Base-by-base conservation (phyloP, 2,888 invertebrate species). In the Hydraecia micacea region DNA sequence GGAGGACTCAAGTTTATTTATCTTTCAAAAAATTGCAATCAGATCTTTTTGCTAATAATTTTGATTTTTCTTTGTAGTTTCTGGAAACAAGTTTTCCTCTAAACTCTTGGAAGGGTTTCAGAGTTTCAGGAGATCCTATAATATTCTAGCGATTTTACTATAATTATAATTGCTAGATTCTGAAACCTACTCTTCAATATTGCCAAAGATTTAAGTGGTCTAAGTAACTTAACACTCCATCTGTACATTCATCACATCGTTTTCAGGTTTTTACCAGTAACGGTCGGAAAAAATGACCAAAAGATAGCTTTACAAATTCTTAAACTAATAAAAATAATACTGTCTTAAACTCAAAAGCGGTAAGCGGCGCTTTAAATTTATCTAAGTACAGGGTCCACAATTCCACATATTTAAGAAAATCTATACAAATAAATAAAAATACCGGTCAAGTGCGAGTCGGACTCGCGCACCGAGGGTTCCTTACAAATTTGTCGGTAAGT, bases 1-100 rank as follows among this genome's bases (percentile, higher is more conserved):
- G 39, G n/a, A 9, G 28, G 18, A n/a, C 8, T 55, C 55, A 28
- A 77, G 55, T 58, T 58, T 74, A 74, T 58, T n/a, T 46, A 25
- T 21, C 3, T 8, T 52, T 46, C 0, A 39, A 9, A 39, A 39
- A 39, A 39, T 39, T 18, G 13, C 21, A 18, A 28, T 39, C 6
- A 1, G 9, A n/a, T 42, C n/a, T 42, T 42, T 67, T n/a, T 39
- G n/a, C 21, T 18, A 28, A 42, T 9, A 1, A 21, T 1, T 65
- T 65, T n/a, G 15, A 18, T 39, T 18, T 66, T 13, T 28, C 21
- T 7, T 68, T 68, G 67, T 42, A 21, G 7, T n/a, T 66, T 66
- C 21, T 36, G 28, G 8, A 28, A 76, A 39, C 11, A 21, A 52
- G 4, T 11, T 25, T 39, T 13, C 13, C 18, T 28, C 1, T 8